phyloP scores from a whole-genome alignment of 2,888 invertebrate species.

The Brachyopa scutellaris region DNA sequence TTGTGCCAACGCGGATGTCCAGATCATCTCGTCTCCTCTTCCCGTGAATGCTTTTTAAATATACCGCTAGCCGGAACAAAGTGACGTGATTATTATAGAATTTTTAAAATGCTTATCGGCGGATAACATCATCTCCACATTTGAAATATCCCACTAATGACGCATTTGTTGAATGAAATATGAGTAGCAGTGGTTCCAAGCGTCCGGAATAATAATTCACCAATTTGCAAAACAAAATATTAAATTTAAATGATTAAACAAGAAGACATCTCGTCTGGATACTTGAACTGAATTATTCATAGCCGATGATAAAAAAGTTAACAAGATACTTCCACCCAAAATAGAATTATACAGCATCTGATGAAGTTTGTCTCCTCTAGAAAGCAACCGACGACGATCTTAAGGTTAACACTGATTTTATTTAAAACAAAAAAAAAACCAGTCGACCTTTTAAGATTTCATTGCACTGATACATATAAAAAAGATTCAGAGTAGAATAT shows the following conservation, averaged over 20 bases:
- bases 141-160: not conserved
- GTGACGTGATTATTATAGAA: not conserved
- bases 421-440: slow-evolving; percentile 7
- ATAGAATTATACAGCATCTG: slow-evolving; percentile 11
- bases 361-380: not conserved
- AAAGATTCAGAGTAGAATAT: slow-evolving; percentile 9
- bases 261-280: not conserved
- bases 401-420: slow-evolving; percentile 25
- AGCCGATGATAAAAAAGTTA: not conserved
- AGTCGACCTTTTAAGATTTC: slow-evolving; percentile 41
- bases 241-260: not conserved
- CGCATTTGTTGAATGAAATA: no score
- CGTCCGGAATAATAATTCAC: slow-evolving; percentile 19
- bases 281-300: slow-evolving; percentile 2
- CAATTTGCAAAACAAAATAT: not conserved
- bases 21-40: no score
- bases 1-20: no score
- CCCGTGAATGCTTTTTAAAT: no score
- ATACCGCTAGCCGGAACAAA: no score
- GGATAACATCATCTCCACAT: not conserved
- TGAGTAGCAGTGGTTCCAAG: not conserved
- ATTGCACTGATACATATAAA: not conserved
- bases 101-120: not conserved
- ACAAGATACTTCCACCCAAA: not conserved
- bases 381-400: not conserved